Percentiles rank a stretch among this genome's conserved stretches.
Evolutionary conservation across 1,140 invertebrate species (phyloP).

Genomic region (Musca vetustissima): DNA sequence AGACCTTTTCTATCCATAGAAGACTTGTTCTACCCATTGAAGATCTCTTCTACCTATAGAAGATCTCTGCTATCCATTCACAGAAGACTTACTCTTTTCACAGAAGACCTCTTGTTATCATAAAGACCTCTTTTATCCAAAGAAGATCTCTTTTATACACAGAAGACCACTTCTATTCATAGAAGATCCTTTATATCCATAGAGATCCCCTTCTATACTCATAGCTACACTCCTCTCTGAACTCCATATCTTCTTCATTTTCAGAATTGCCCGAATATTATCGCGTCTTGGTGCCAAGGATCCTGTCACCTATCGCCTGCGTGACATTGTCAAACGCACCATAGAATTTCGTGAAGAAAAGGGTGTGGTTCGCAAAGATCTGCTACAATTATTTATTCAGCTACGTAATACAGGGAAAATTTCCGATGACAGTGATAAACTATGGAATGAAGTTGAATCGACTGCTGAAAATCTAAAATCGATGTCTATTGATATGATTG

Average conservation of each 20-base stretch:
- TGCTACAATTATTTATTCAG: conserved; percentile 60
- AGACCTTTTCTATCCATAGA: too few species aligned
- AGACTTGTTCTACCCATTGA: too few species aligned
- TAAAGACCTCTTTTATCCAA: too few species aligned
- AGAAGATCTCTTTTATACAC: too few species aligned
- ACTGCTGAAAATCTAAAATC: conserved; percentile 36
- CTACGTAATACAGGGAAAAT: conserved; percentile 56
- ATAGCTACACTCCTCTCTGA: too few species aligned
- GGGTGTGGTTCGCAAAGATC: conserved; percentile 58
- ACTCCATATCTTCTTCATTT: not conserved
- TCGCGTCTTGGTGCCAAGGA: conserved; percentile 37
- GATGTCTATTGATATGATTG: conserved; percentile 59
- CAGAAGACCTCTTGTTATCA: too few species aligned
- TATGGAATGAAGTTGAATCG: conserved; percentile 42
- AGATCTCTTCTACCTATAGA: too few species aligned
- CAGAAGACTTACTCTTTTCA: too few species aligned
- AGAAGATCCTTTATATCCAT: too few species aligned
- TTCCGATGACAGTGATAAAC: conserved; percentile 42
- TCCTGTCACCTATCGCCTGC: conserved; percentile 27
- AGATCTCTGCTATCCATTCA: too few species aligned
- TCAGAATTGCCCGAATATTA: conserved; percentile 35
- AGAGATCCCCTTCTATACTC: too few species aligned
- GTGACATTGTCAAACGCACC: conserved; percentile 58
- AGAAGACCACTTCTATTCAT: too few species aligned
- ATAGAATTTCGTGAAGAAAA: conserved; percentile 58